phyloP scores from a whole-genome alignment of 2,113 vertebrate genomes.

The Apaloderma vittatum region DNA sequence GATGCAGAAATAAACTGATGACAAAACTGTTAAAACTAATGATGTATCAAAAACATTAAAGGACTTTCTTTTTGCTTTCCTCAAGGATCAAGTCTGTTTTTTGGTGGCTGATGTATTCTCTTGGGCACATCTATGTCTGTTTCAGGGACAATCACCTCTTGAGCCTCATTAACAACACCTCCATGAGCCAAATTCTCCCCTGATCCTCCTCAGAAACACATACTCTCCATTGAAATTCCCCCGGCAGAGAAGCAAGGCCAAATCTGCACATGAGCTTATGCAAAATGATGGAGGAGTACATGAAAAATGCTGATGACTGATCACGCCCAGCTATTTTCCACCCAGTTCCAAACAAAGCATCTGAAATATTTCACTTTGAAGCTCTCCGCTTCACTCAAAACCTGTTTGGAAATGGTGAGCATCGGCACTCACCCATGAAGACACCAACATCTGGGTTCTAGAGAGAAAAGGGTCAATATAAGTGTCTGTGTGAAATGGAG shows the following conservation, averaged over 20 bases:
- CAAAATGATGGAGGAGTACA: constrained; percentile 3
- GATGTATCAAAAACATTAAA: constrained; percentile 35
- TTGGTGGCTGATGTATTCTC: background rate
- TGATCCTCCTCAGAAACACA: constrained; percentile 8
- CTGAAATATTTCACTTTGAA: constrained; percentile 26
- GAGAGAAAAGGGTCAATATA: background rate
- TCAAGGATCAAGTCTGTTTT: background rate
- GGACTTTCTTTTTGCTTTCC: constrained; percentile 1
- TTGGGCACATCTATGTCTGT: background rate
- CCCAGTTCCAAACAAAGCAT: background rate
- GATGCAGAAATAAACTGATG: constrained; percentile 32
- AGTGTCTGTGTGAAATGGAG: background rate
- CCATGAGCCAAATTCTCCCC: background rate
- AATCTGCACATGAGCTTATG: constrained; percentile 23
- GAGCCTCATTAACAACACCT: constrained; percentile 5
- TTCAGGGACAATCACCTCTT: background rate
- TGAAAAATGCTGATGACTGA: constrained; percentile 5
- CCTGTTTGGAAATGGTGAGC: background rate
- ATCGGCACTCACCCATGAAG: background rate
- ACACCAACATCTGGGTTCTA: background rate
- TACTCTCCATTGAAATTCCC: background rate
- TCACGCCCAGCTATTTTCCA: background rate
- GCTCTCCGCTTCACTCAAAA: background rate
- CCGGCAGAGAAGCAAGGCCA: background rate
- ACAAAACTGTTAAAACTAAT: constrained; percentile 39